Percentiles rank a stretch among this genome's conserved stretches.
Conservation (phyloP, 2,113 vertebrate genomes). For the Pica pica region DNA sequence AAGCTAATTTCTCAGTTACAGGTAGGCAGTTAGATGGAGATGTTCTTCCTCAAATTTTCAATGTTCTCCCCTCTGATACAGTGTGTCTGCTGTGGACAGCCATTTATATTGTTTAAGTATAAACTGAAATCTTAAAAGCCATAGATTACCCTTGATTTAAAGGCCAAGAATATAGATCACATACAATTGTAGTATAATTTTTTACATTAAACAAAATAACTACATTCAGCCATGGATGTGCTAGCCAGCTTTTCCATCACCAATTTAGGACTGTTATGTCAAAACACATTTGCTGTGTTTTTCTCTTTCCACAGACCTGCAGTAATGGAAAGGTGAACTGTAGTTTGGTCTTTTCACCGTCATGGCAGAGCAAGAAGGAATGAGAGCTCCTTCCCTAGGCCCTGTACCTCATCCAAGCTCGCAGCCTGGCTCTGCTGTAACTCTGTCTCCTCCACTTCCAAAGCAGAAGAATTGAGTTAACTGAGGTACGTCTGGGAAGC, state of each 20-base stretch:
- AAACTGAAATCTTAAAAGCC: not conserved
- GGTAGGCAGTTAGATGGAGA: not conserved
- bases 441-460: not conserved
- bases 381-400: not conserved
- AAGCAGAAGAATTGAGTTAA: not conserved
- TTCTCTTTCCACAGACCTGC: not conserved
- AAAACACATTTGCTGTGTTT: not conserved
- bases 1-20: slow-evolving; percentile 4
- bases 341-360: not conserved
- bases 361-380: not conserved
- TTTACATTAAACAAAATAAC: not conserved
- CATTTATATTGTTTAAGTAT: not conserved
- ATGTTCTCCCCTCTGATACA: not conserved
- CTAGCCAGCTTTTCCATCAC: not conserved
- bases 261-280: not conserved
- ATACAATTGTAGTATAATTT: not conserved
- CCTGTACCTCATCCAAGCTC: not conserved
- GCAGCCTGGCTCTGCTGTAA: not conserved
- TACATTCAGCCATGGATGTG: not conserved
- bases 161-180: not conserved
- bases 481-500: not conserved
- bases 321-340: not conserved
- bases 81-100: not conserved
- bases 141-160: not conserved
- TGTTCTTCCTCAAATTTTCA: not conserved